Evolutionary conservation across 2,797 vertebrate genomes (phyloP), one percentile per base, ranked within the genome.

Genomic region (Centropyge bicolor): DNA sequence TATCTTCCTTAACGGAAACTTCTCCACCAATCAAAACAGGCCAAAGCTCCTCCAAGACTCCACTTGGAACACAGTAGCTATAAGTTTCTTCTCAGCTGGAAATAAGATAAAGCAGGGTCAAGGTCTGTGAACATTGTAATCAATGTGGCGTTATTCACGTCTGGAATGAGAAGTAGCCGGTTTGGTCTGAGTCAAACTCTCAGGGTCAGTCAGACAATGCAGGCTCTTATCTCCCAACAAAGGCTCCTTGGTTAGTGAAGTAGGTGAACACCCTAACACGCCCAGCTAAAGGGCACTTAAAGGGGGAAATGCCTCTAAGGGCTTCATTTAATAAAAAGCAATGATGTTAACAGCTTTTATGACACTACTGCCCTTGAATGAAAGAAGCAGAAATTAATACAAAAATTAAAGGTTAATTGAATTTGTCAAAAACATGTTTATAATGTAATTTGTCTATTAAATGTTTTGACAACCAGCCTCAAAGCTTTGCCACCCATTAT

Each of bases 121-220:
- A 82, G 83, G 86, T 76, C 76, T 55, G 41, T 38, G 57, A 72
- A 59, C 62, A 38, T n/a, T 70, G 78, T 84, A 71, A 79, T 82
- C 67, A 73, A 89, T 54, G 70, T 76, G 70, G 57, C 45, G 6
- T 54, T 55, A 49, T 81, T 77, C 54, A 66, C 51, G 54, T 77
- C 38, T 76, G 63, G 46, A 82, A 65, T 62, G 65, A 85, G 65
- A 61, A 56, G 31, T 20, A 41, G 78, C 51, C 7, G 7, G 41
- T 46, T 74, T 57, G 45, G 20, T 61, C 49, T 52, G 49, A 41
- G 57, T 76, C 51, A 49, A 55, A 43, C 62, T 70, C 71, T 78
- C 84, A 80, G 55, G 89, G 85, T 84, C 78, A 71, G 9, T 54
- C 35, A 86, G 31, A 91, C 83, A 91, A 90, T 87, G 83, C 69